Evolutionary conservation across 2,888 invertebrate genomes (phyloP), one percentile per base, ranked within the genome.

Genomic region (Drosophila percnosoma): DNA sequence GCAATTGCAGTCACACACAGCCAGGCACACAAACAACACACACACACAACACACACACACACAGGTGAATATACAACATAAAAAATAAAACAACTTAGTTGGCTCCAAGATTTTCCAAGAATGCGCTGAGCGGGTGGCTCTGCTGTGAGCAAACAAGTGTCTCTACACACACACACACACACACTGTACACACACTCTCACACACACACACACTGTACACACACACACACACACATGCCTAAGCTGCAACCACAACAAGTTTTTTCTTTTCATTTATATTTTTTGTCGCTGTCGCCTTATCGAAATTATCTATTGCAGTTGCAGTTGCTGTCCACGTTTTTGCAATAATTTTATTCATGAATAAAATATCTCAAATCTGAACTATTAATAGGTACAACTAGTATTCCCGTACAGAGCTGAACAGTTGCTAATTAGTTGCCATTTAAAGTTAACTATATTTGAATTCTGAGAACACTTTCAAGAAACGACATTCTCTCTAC

Each of bases 61-160:
- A 51, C 40, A 36, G 10, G 24, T 5, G 10, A 34, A 62, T 15
- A 59, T 27, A 18, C 58, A 0, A 57, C 53, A 61, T 31, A 49
- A 21, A 27, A 38, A 36, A 15, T 18, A 38, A 18, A 38, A 51
- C 53, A 54, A 65, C 45, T 57, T 42, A 64, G 38, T 40, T 53
- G 64, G 49, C 31, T 68, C 27, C 59, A 73, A 90, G 83, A 86
- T 90, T 87, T 87, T 90, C 81, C 81, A 90, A 90, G 87, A 87
- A 89, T 87, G 88, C 78, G 72, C 73, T 52, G 64, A 76, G 83
- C 87, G 82, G 82, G 79, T 82, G 83, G 80, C 71, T 66, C 59
- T 27, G 57, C 63, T 55, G 40, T 64, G 33, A 62, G 75, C 67
- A 75, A 80, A 45, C 78, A 76, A 78, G 77, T 80, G 71, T 76